These are phyloP conservation scores for Tiliqua scincoides DNA, from an alignment of 2,113 vertebrate genomes.

Conservation along the genomic window DNA sequence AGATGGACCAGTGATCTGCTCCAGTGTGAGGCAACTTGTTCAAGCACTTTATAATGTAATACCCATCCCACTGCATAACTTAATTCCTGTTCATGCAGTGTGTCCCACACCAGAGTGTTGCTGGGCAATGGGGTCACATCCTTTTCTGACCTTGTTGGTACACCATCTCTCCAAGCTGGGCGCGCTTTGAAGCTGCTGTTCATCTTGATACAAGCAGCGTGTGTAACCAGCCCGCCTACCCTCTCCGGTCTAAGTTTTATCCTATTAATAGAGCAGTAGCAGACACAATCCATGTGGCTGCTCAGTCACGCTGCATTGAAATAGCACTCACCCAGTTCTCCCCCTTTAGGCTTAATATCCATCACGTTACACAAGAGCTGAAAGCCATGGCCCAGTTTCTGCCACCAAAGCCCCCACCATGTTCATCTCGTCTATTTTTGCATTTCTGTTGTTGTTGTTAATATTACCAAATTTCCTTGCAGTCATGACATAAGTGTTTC, in stretches of 20 bases:
- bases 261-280: constrained; percentile 56
- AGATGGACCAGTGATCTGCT: background rate
- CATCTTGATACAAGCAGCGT: background rate
- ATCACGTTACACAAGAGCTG: constrained; percentile 42
- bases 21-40: background rate
- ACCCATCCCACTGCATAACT: background rate
- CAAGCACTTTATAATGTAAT: background rate
- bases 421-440: background rate
- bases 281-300: constrained; percentile 58
- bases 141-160: too few relatives aligned
- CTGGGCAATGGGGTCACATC: too few relatives aligned
- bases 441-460: background rate
- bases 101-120: too few relatives aligned
- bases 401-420: constrained; percentile 22
- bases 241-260: constrained; percentile 22
- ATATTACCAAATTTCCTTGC: constrained; percentile 11
- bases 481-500: background rate
- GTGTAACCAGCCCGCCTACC: background rate
- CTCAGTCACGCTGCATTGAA: constrained; percentile 51
- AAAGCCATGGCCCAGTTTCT: constrained; percentile 36
- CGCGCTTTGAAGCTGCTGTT: background rate
- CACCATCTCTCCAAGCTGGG: background rate
- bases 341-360: constrained; percentile 53
- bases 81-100: too few relatives aligned
- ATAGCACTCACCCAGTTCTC: constrained; percentile 39